Conservation (phyloP, 2,888 invertebrate genomes). For the Conistra vaccinii region DNA sequence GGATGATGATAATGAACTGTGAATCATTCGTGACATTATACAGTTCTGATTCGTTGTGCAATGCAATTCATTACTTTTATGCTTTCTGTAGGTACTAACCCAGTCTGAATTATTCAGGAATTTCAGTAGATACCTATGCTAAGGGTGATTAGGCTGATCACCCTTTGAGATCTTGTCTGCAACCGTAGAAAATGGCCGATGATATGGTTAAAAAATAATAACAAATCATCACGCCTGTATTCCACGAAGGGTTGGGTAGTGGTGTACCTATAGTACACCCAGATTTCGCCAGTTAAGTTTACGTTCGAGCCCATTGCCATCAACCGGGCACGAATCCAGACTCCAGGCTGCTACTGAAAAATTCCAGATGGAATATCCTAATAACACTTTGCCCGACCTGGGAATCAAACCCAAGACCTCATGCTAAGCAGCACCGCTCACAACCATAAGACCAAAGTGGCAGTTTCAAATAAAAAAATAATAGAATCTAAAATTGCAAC, state of each 20-base stretch:
- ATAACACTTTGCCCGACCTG: not conserved
- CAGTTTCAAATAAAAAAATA: not conserved
- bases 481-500: not conserved
- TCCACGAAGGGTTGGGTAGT: not conserved
- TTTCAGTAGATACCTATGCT: not conserved
- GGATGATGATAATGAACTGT: not conserved
- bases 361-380: not conserved
- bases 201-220: not conserved
- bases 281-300: not conserved
- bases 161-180: not conserved
- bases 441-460: not conserved
- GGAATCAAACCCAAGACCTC: not conserved
- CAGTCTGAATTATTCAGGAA: not conserved
- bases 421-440: not conserved
- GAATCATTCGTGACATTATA: conserved; percentile 25
- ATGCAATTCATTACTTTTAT: not conserved
- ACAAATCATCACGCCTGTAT: not conserved
- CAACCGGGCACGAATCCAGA: not conserved
- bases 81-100: not conserved
- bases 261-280: not conserved
- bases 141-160: not conserved
- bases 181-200: not conserved
- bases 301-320: not conserved
- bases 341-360: not conserved
- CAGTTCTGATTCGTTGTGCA: not conserved